Evolutionary conservation across 2,797 vertebrate species (phyloP).

Genomic region (Anas bernieri): DNA sequence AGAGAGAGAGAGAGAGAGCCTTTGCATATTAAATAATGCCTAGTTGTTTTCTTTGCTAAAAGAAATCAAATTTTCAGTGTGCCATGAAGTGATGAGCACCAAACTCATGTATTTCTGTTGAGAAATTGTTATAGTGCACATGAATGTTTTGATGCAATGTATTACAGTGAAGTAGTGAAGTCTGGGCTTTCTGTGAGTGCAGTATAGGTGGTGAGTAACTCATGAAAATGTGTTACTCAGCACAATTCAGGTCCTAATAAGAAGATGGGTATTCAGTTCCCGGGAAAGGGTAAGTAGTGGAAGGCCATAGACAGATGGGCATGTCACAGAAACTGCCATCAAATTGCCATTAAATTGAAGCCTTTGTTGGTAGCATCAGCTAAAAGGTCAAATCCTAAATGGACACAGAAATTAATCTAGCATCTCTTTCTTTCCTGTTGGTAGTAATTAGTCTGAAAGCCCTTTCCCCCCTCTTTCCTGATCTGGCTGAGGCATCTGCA

Average conservation of each 20-base stretch:
- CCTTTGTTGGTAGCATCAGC: neutral
- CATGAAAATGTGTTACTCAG: neutral
- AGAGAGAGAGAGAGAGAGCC: neutral
- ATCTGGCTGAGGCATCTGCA: neutral
- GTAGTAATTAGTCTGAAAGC: neutral
- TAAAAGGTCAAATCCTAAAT: conserved; percentile 3
- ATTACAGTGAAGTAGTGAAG: neutral
- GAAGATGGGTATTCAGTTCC: neutral
- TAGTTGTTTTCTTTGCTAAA: neutral
- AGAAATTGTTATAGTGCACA: neutral
- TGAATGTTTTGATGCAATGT: neutral
- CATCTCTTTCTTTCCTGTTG: neutral
- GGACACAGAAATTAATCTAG: neutral
- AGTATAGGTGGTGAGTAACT: neutral
- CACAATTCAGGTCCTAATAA: neutral
- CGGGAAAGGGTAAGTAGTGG: neutral
- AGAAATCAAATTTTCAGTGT: neutral
- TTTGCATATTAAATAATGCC: neutral
- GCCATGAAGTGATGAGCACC: neutral
- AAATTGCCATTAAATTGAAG: neutral
- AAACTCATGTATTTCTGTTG: neutral
- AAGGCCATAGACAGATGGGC: neutral
- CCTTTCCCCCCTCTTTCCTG: neutral
- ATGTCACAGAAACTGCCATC: neutral
- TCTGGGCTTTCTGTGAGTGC: neutral